Percentiles rank a stretch among this genome's conserved stretches.
phyloP scores from a whole-genome alignment of 2,113 vertebrate species.

The Anhinga anhinga region DNA sequence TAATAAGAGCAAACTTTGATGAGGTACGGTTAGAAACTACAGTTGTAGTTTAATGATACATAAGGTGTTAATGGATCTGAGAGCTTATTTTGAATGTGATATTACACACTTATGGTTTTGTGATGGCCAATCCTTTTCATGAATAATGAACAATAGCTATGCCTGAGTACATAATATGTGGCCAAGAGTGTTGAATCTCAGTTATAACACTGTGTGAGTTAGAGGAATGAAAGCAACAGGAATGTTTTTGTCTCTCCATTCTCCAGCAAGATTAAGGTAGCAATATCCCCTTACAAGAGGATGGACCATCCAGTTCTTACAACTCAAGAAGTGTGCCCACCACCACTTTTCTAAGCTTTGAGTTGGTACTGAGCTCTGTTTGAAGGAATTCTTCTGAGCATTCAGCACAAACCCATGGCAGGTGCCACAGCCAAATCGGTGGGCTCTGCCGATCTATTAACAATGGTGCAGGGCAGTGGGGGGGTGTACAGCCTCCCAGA shows the following conservation, averaged over 20 bases:
- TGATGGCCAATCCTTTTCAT: neutral
- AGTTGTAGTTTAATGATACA: neutral
- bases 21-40: conserved; percentile 81
- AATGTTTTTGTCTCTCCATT: neutral
- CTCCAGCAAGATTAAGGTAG: neutral
- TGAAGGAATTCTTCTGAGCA: neutral
- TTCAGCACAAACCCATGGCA: neutral
- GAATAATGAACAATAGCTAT: neutral
- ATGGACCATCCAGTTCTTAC: neutral
- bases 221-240: neutral
- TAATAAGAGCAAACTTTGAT: conserved; percentile 99
- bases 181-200: neutral
- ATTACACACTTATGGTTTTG: neutral
- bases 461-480: neutral
- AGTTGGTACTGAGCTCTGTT: neutral
- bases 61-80: neutral
- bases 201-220: neutral
- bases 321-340: neutral
- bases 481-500: neutral
- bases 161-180: neutral
- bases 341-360: neutral
- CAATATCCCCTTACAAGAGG: neutral
- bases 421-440: neutral
- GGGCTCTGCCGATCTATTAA: neutral
- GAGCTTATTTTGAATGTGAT: neutral